Percentiles rank a stretch among this genome's conserved stretches.
Conservation (phyloP, 2,888 invertebrate genomes). For the Gortyna flavago region DNA sequence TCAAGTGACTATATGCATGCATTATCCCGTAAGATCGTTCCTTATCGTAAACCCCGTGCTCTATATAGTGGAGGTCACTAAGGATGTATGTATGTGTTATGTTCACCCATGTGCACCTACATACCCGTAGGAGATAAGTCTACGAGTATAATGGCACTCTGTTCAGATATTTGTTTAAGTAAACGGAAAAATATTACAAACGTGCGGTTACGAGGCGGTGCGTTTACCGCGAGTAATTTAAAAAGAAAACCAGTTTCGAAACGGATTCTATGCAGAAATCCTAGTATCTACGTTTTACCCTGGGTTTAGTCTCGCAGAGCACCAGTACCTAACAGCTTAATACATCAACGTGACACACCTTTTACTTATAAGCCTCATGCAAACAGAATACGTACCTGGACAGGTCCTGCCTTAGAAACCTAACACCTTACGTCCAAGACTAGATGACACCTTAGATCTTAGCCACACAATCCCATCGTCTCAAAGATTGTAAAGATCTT, state of each 20-base stretch:
- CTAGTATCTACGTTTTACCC: neutral
- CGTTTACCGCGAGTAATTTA: neutral
- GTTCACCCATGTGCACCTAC: neutral
- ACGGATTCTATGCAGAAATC: neutral
- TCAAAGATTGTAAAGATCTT: conserved; percentile 30
- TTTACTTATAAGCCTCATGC: neutral
- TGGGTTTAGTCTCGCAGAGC: neutral
- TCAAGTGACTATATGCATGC: conserved; percentile 59
- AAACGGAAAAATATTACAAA: neutral
- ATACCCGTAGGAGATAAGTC: neutral
- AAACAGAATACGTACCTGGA: conserved; percentile 17
- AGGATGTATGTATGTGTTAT: conserved; percentile 11
- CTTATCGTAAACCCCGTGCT: conserved; percentile 42
- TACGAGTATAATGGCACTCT: neutral
- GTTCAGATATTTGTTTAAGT: neutral
- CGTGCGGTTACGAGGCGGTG: neutral
- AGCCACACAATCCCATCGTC: conserved; percentile 10
- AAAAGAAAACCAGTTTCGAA: neutral
- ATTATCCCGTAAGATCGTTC: conserved; percentile 52
- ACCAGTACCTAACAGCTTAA: neutral
- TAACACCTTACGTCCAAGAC: conserved; percentile 6
- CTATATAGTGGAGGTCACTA: conserved; percentile 20
- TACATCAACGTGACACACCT: neutral
- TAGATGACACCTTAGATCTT: conserved; percentile 6
- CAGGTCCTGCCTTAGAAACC: neutral